Percentiles rank a stretch among this genome's conserved stretches.
Evolutionary conservation across 2,888 invertebrate genomes (phyloP).

Genomic region (Venusia cambrica): DNA sequence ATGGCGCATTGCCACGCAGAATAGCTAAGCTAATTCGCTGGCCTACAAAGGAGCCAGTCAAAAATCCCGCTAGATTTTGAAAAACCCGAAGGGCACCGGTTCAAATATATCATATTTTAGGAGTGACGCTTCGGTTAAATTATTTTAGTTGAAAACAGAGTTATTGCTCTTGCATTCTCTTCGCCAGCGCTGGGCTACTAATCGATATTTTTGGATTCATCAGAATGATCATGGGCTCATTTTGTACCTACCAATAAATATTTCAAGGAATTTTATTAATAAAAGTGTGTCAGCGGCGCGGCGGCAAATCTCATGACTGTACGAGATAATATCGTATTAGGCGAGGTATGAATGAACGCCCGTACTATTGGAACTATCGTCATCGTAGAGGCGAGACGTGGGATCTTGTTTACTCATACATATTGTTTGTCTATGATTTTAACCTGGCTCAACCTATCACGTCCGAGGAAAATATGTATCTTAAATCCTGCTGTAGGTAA

Average conservation of each 20-base stretch:
- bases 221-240: slow-evolving; percentile 14
- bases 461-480: too few relatives aligned
- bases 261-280: slow-evolving; percentile 27
- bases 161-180: slow-evolving; percentile 13
- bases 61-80: too few relatives aligned
- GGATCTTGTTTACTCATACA: too few relatives aligned
- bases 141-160: slow-evolving; percentile 10
- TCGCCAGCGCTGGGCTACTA: slow-evolving; percentile 4
- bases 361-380: slow-evolving; percentile 24
- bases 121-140: too few relatives aligned
- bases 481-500: too few relatives aligned
- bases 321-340: slow-evolving; percentile 13
- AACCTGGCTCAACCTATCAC: too few relatives aligned
- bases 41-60: too few relatives aligned
- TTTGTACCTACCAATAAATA: slow-evolving; percentile 21
- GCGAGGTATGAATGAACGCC: slow-evolving; percentile 24
- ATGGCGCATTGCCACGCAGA: too few relatives aligned
- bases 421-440: too few relatives aligned
- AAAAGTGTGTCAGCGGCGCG: slow-evolving; percentile 24
- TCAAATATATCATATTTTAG: too few relatives aligned
- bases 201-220: slow-evolving; percentile 15
- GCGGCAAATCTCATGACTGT: slow-evolving; percentile 21
- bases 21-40: too few relatives aligned
- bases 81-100: too few relatives aligned
- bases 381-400: slow-evolving; percentile 16